These are phyloP conservation scores for Littorina saxatilis DNA, from an alignment of 1,140 invertebrate genomes.

Conservation along the genomic window DNA sequence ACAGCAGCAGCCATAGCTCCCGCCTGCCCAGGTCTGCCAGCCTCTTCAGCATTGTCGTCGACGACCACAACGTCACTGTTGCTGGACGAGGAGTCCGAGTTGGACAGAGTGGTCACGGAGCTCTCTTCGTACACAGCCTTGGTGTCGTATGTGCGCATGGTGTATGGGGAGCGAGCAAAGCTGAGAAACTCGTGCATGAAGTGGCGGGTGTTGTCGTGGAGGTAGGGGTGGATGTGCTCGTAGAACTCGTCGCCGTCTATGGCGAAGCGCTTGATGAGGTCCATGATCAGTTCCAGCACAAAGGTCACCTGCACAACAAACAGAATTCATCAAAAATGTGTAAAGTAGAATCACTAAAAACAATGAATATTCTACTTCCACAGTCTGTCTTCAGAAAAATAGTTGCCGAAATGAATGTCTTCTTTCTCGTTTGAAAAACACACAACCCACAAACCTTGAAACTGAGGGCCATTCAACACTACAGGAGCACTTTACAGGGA, in stretches of 20 bases:
- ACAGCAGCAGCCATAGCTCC: not conserved
- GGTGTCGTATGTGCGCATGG: slow-evolving; percentile 83
- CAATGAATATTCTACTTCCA: too few relatives aligned
- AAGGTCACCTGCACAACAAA: slow-evolving; percentile 77
- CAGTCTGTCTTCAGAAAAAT: too few relatives aligned
- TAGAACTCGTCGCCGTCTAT: slow-evolving; percentile 87
- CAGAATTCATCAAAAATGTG: not conserved
- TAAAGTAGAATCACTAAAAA: too few relatives aligned
- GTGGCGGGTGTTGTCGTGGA: slow-evolving; percentile 78
- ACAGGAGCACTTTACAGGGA: too few relatives aligned
- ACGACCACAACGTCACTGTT: slow-evolving; percentile 57
- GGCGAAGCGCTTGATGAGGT: slow-evolving; percentile 82
- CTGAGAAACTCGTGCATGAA: slow-evolving; percentile 93
- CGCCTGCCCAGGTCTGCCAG: not conserved
- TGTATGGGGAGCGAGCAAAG: slow-evolving; percentile 90
- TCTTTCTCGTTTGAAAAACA: too few relatives aligned
- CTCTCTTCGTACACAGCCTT: slow-evolving; percentile 71
- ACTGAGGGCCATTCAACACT: too few relatives aligned
- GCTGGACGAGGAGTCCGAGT: slow-evolving; percentile 45
- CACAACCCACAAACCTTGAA: too few relatives aligned
- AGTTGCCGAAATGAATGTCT: too few relatives aligned
- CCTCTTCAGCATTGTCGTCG: slow-evolving; percentile 35
- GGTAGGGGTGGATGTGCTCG: slow-evolving; percentile 75
- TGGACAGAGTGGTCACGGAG: slow-evolving; percentile 42
- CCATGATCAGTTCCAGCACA: slow-evolving; percentile 83